A percentile compares a stretch with the other conserved stretches of the same genome.
phyloP scores from a whole-genome alignment of 2,113 vertebrate genomes.

The Cyphomyrus discorhynchus region DNA sequence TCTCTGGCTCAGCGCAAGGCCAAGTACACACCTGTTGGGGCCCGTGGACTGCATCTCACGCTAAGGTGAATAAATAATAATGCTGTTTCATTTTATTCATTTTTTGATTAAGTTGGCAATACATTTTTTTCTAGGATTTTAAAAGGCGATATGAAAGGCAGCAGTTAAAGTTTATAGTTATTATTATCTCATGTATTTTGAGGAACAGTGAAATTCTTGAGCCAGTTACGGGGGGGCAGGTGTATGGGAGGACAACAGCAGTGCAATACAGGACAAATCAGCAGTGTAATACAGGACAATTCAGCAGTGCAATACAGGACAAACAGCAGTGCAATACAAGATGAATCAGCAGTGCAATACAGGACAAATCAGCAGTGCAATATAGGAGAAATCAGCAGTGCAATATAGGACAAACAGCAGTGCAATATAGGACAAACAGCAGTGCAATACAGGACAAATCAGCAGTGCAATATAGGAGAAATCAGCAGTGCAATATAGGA shows the following conservation, averaged over 20 bases:
- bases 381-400: too few species aligned
- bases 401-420: too few species aligned
- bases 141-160: background rate
- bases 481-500: too few species aligned
- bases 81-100: background rate
- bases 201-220: background rate
- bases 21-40: slow-evolving; percentile 26
- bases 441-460: too few species aligned
- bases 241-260: background rate
- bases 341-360: too few species aligned
- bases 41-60: background rate
- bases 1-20: slow-evolving; percentile 26
- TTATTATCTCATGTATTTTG: background rate
- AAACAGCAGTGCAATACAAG: too few species aligned
- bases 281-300: too few species aligned
- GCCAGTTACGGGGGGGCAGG: background rate
- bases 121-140: background rate
- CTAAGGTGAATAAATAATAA: slow-evolving; percentile 14
- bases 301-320: too few species aligned
- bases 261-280: too few species aligned
- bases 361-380: too few species aligned
- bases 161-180: background rate
- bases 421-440: too few species aligned
- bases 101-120: slow-evolving; percentile 10
- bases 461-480: too few species aligned